Base-by-base conservation (phyloP, 2,113 vertebrate species). In the Chlamydotis undulata region DNA sequence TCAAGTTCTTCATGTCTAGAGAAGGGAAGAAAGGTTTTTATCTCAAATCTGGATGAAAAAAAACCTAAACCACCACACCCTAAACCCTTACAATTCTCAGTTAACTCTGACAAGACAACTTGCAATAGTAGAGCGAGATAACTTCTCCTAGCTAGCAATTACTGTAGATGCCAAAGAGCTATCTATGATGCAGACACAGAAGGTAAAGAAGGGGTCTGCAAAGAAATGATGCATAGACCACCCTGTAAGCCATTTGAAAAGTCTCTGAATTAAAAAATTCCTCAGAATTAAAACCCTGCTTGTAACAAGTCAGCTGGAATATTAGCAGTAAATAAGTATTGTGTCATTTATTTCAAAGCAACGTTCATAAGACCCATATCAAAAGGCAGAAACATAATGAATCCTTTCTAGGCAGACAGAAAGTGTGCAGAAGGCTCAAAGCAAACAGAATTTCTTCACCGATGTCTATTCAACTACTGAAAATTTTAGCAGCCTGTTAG, bases 341-440 rank as follows among this genome's bases (percentile, higher is more conserved):
- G 79, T n/a, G 35, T 52, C 9, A 82, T 47, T 45, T 81, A 92
- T 67, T 82, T 67, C 49, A 53, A 90, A 70, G 14, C 28, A 65
- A 55, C 8, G 14, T 49, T 74, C 14, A 5, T 33, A 19, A 74
- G 35, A 87, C 4, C n/a, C 31, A 50, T 3, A 67, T 14, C 25
- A 71, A 81, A 43, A 53, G 0, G 3, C 3, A 79, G 33, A 92
- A 79, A 65, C 18, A 8, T 13, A 61, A 83, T 0, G 0, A 86
- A 37, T 45, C 53, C 25, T 61, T 75, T 21, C 65, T 45, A 79
- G 76, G 24, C 37, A 87, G 41, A 64, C 17, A 55, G 50, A 37
- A 74, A 83, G 24, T 0, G 3, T 3, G 4, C 24, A 56, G 35
- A 56, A 55, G 13, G 15, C 39, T 39, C 68, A 60, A 70, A 70